Percentiles rank a stretch among this genome's conserved stretches.
Conservation (phyloP, 2,113 vertebrate species). For the Cheirogaleus medius region DNA sequence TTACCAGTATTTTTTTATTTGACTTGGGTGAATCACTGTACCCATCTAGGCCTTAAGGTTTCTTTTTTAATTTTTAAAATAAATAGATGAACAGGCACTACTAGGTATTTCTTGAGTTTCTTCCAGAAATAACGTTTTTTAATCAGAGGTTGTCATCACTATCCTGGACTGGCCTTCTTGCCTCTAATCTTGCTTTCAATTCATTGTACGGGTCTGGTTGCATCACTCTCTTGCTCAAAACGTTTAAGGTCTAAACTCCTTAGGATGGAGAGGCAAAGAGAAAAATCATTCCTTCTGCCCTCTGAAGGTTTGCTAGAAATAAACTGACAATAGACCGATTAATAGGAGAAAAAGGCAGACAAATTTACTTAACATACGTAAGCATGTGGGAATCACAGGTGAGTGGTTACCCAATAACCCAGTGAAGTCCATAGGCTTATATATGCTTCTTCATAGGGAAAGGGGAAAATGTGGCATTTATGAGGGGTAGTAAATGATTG, state of each 20-base stretch:
- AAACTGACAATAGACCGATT: neutral
- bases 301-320: neutral
- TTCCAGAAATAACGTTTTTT: neutral
- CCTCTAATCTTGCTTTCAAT: neutral
- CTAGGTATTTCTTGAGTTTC: neutral
- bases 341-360: neutral
- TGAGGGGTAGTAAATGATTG: neutral
- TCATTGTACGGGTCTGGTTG: neutral
- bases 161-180: neutral
- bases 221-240: neutral
- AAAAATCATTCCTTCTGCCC: neutral
- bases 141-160: neutral
- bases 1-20: neutral
- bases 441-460: neutral
- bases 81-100: neutral
- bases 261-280: neutral
- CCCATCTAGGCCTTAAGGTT: neutral
- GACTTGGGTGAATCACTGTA: neutral
- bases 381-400: neutral
- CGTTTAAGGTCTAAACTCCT: neutral
- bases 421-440: neutral
- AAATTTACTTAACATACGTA: neutral
- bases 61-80: constrained; percentile 6
- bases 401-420: neutral
- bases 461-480: neutral